A percentile compares a stretch with the other conserved stretches of the same genome.
These are phyloP conservation scores for Argyrosomus japonicus DNA, from an alignment of 2,113 vertebrate genomes.

Conservation along the genomic window DNA sequence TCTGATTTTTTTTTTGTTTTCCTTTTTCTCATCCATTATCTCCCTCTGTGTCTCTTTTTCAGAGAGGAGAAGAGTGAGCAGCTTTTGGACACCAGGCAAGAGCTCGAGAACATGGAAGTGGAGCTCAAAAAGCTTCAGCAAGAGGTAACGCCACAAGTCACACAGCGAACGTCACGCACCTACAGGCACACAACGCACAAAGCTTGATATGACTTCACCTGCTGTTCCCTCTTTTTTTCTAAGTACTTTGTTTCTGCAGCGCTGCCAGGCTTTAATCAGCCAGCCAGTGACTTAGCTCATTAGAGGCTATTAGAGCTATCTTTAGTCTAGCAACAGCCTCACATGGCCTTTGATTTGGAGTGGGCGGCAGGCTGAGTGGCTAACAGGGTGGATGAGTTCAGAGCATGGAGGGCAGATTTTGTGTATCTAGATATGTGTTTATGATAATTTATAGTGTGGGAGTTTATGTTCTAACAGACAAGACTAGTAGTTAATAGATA, in stretches of 20 bases:
- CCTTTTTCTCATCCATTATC: not conserved
- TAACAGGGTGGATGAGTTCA: slow-evolving; percentile 40
- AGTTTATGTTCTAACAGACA: slow-evolving; percentile 1
- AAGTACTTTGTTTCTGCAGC: slow-evolving; percentile 41
- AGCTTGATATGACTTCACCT: slow-evolving; percentile 26
- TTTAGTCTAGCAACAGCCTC: slow-evolving; percentile 62
- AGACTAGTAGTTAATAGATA: not conserved
- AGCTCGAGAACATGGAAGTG: slow-evolving; percentile 92
- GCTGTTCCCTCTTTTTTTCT: slow-evolving; percentile 4
- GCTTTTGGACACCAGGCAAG: slow-evolving; percentile 95
- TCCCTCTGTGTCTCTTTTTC: slow-evolving; percentile 34
- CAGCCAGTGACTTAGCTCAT: slow-evolving; percentile 66
- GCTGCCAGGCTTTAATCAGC: slow-evolving; percentile 69
- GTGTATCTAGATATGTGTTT: not conserved
- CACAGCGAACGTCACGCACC: not conserved
- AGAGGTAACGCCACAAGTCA: slow-evolving; percentile 84
- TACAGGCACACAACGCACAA: slow-evolving; percentile 3
- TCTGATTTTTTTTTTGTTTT: not conserved
- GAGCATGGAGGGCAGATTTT: not conserved
- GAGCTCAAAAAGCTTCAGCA: slow-evolving; percentile 95
- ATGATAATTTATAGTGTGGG: slow-evolving; percentile 1
- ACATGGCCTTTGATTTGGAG: slow-evolving; percentile 61
- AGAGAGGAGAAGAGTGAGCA: slow-evolving; percentile 99
- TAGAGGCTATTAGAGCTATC: slow-evolving; percentile 77
- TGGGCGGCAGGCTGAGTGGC: slow-evolving; percentile 13